Evolutionary conservation across 2,888 invertebrate species (phyloP), one percentile per base, ranked within the genome.

Genomic region (Drosophila histrio): DNA sequence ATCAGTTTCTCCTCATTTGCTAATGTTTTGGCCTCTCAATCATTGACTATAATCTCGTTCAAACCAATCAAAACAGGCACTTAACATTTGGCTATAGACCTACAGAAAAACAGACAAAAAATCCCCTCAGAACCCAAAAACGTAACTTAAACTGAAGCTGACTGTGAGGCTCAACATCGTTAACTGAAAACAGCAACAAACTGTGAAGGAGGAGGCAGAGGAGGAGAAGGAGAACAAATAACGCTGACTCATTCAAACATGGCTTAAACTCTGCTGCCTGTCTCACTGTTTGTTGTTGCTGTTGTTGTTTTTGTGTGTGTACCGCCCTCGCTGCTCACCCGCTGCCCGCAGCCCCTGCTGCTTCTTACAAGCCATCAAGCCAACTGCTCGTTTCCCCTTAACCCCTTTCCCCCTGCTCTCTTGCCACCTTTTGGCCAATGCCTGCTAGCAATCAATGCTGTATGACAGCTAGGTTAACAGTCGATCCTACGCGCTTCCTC

Each of bases 401-500:
- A 4, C 7, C 21, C 7, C 28, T 13, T 21, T 2, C 1, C 8
- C 26, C 9, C 9, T 36, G 17, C 13, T 6, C 11, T 41, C 63
- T 30, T 74, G 52, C 52, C 38, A 26, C 26, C 22, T 34, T 34
- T 50, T 63, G 62, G 65, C 54, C 75, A 30, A 43, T 77, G 73
- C 74, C 81, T 81, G 64, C 57, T 36, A 70, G 82, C 87, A 83
- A 83, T 83, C 82, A 83, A 83, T 83, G 82, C 85, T 83, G 82
- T 85, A 84, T 87, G 88, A 84, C 83, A 84, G 83, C 86, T 86
- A 82, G 88, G 88, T 79, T 87, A 87, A 75, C 86, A 69, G 79
- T 66, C 78, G 85, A 81, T 87, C 72, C 82, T 81, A 83, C 82
- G 82, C 87, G 87, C 87, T 85, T 86, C 86, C 86, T 87, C 86